A percentile compares a stretch with the other conserved stretches of the same genome.
phyloP scores from a whole-genome alignment of 2,113 vertebrate genomes.

The Ceuthmochares aereus region DNA sequence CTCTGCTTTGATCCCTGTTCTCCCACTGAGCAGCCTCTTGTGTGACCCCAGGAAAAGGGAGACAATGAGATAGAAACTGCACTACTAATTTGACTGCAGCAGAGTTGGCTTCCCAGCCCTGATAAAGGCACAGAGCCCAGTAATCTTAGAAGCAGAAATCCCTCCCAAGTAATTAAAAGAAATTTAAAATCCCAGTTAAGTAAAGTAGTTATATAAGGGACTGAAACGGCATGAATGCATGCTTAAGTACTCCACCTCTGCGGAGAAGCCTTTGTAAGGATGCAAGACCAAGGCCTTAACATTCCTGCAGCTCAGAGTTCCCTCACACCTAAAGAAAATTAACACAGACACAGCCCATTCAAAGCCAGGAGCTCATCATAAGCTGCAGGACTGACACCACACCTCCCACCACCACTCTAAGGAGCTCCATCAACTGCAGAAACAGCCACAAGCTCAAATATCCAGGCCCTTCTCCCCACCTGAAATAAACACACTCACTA shows the following conservation, averaged over 20 bases:
- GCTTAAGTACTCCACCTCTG: neutral
- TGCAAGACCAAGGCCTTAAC: neutral
- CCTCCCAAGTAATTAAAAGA: conserved; percentile 7
- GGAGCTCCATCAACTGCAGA: neutral
- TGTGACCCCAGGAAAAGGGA: neutral
- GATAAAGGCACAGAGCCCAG: neutral
- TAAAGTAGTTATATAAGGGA: neutral
- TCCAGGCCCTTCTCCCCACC: neutral
- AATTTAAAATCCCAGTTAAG: conserved; percentile 3
- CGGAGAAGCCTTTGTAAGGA: neutral
- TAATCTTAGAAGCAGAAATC: neutral
- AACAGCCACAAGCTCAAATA: neutral
- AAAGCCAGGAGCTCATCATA: neutral
- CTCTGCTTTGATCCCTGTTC: neutral
- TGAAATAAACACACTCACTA: neutral
- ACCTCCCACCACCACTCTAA: neutral
- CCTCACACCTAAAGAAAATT: neutral
- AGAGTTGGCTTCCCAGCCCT: neutral
- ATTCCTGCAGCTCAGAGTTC: neutral
- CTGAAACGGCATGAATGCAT: neutral
- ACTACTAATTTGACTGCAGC: neutral
- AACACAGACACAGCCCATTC: neutral
- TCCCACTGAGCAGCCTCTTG: neutral
- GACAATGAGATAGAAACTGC: neutral
- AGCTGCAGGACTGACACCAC: rapidly evolving